Evolutionary conservation across 2,797 vertebrate species (phyloP).

Genomic region (Myotis pilosus): DNA sequence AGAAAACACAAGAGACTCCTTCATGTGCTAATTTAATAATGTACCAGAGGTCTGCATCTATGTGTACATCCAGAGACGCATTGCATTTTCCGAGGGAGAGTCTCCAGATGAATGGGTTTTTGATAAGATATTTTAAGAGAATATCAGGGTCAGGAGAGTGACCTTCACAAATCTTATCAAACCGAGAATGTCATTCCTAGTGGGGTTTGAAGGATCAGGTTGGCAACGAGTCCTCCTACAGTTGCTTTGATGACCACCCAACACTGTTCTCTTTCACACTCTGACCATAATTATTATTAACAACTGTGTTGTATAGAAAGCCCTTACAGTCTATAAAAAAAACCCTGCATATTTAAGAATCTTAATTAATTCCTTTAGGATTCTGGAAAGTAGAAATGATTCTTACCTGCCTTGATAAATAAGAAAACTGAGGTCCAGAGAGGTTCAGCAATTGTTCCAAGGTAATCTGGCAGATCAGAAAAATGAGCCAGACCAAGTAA

Average conservation of each 20-base stretch:
- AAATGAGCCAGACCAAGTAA: neutral
- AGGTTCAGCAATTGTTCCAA: neutral
- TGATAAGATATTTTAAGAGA: constrained; percentile 26
- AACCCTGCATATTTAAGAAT: neutral
- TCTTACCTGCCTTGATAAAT: neutral
- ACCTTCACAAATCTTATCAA: neutral
- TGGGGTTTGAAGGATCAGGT: neutral
- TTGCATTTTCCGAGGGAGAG: neutral
- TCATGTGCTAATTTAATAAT: constrained; percentile 56
- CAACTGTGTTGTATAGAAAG: neutral
- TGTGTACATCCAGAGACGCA: neutral
- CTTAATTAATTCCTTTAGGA: neutral
- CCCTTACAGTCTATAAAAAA: neutral
- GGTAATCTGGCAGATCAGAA: neutral
- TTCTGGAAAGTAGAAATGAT: neutral
- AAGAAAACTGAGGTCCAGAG: neutral
- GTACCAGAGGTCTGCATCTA: neutral
- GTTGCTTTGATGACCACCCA: neutral
- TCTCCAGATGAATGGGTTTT: neutral
- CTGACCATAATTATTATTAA: neutral
- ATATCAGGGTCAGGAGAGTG: neutral
- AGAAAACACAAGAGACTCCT: constrained; percentile 42
- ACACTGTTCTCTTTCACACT: neutral
- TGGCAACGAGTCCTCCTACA: neutral
- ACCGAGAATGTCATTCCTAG: neutral